Base-by-base conservation (phyloP, 1,140 invertebrate genomes). In the Leptinotarsa undecemlineata region DNA sequence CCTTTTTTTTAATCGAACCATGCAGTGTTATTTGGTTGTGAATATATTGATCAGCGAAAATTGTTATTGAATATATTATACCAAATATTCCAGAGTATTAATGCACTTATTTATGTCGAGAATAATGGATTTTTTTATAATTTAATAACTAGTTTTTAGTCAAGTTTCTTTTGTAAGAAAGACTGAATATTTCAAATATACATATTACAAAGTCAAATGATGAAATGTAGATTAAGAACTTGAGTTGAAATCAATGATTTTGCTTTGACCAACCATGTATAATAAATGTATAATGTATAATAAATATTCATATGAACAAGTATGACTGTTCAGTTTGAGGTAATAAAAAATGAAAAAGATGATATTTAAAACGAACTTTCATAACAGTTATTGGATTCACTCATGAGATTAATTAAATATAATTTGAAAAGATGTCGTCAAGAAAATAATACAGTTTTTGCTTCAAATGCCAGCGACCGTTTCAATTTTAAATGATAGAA, bases 141-240 rank as follows among this genome's bases (percentile, higher is more conserved):
- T 71, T 42, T 48, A 73, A 19, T 14, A 26, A 62, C 48, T 61
- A 69, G 57, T 73, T 57, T 57, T 71, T 76, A 67, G 72, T 51
- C 48, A 62, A 51, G 68, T 51, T 60, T 61, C 48, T 73, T 76
- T 76, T 72, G 71, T 68, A 74, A 72, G 70, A 74, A 75, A 78
- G 77, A 78, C 77, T 78, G 77, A 77, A 71, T 77, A 77, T 71
- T 71, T 66, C 63, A 75, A 72, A 77, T 77, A 72, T 68, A 74
- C 62, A 69, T 33, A 57, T n/a, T n/a, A 57, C 51, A 57, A 17
- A 57, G 51, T 19, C n/a, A 15, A 15, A 57, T 19, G 6, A 17
- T 19, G n/a, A 57, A 57, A 64, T 64, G 13, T 15, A 64, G 15
- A 23, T 20, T 21, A 19, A 23, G 17, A 64, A 64, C 63, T 5